Evolutionary conservation across 1,140 invertebrate species (phyloP), one percentile per base, ranked within the genome.

Genomic region (Drosophila leontia): DNA sequence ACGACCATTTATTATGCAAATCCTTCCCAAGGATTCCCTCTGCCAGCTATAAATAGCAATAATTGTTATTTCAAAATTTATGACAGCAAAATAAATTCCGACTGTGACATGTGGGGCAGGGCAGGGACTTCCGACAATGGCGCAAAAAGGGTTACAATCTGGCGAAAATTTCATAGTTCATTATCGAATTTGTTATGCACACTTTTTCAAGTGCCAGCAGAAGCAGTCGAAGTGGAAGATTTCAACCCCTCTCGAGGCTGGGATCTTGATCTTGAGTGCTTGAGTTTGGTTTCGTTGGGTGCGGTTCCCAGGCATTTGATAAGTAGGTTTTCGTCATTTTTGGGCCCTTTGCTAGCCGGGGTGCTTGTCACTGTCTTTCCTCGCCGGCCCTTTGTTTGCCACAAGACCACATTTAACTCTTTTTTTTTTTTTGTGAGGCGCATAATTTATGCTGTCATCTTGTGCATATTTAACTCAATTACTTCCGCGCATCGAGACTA

Each of bases 41-140:
- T 39, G 62, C 56, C 61, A 59, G 64, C 50, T 64, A 60, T 81
- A 88, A 91, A 78, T 79, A 75, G 63, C 70, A 76, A 85, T 88
- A 88, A 90, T 88, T 88, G 82, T 91, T 91, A 88, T 88, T 90
- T 88, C 80, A 88, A 88, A 85, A 90, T 88, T 90, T 88, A 88
- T 88, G 85, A 85, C 85, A 88, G 78, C 85, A 78, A 75, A 82
- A 86, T 86, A 83, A 83, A 87, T 86, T 80, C 63, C 48, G 50
- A 63, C 26, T 48, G 84, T 78, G 76, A 88, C 62, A 65, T 59
- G 41, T 64, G 65, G 55, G 59, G 62, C 62, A 26, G 47, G 59
- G 67, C 62, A 68, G 60, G 63, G 48, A 48, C n/a, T 34, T 44
- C 47, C 32, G 67, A 70, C 48, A 68, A 68, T 47, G 39, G 8